Evolutionary conservation across 53 echinoderm and acorn worm genomes (phyloP).

Genomic region (Patiria pectinifera): DNA sequence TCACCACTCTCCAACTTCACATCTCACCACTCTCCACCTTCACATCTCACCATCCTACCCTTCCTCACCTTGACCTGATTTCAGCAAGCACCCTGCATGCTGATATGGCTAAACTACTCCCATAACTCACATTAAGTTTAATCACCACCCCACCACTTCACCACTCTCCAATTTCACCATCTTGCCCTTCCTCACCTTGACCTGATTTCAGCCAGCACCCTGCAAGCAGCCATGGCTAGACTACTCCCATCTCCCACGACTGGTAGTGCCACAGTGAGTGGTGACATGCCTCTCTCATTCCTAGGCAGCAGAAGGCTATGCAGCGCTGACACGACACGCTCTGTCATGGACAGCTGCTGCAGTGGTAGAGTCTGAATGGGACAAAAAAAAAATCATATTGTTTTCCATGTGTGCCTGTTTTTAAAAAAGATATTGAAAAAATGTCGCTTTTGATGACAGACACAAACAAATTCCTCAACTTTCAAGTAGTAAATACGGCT

Average conservation of each 20-base stretch:
- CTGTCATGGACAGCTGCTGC: constrained; percentile 89
- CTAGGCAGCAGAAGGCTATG: constrained; percentile 78
- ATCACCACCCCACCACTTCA: not conserved
- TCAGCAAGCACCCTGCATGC: constrained; percentile 86
- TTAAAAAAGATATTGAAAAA: no score
- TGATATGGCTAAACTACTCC: constrained; percentile 83
- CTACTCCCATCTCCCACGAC: constrained; percentile 78
- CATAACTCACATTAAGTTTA: constrained; percentile 44
- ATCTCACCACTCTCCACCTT: not conserved
- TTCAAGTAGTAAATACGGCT: no score
- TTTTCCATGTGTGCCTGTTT: no score
- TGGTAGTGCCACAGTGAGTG: constrained; percentile 78
- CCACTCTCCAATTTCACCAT: not conserved
- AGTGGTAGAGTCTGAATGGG: constrained; percentile 69
- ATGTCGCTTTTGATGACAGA: no score
- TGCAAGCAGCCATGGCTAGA: constrained; percentile 84
- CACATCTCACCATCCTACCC: not conserved
- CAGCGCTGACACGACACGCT: constrained; percentile 80
- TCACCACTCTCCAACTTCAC: not conserved
- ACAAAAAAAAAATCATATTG: not conserved
- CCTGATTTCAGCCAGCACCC: constrained; percentile 88
- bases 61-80: constrained; percentile 81
- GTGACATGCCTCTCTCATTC: constrained; percentile 79
- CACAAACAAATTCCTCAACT: no score
- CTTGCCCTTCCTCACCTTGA: constrained; percentile 65